Conservation (phyloP, 2,797 vertebrate species). For the Microchirus variegatus region DNA sequence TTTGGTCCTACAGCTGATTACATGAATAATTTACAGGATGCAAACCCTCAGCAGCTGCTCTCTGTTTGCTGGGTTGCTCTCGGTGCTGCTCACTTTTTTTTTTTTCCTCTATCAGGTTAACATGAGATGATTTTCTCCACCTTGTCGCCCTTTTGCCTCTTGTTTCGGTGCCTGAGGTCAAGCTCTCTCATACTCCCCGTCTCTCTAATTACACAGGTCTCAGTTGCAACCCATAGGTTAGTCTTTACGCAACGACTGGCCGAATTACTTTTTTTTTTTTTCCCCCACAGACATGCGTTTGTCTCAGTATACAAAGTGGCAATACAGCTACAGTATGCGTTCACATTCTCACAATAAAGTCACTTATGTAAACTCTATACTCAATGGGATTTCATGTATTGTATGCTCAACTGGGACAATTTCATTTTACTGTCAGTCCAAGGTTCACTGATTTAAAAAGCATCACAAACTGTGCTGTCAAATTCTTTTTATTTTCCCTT, state of each 20-base stretch:
- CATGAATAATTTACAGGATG: constrained; percentile 72
- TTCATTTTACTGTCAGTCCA: constrained; percentile 21
- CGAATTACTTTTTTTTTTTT: constrained; percentile 34
- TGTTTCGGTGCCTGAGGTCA: constrained; percentile 53
- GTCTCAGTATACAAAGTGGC: not conserved
- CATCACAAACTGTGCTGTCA: constrained; percentile 43
- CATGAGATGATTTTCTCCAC: constrained; percentile 49
- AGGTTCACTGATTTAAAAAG: constrained; percentile 26
- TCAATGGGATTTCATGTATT: constrained; percentile 23
- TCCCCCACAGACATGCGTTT: constrained; percentile 23
- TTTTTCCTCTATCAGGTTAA: constrained; percentile 56
- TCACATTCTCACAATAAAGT: constrained; percentile 29
- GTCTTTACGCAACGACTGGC: constrained; percentile 55
- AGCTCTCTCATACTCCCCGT: constrained; percentile 40
- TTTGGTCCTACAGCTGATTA: constrained; percentile 62
- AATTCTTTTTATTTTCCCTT: constrained; percentile 37
- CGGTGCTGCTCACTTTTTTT: constrained; percentile 46
- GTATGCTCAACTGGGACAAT: not conserved
- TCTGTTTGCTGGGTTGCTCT: constrained; percentile 54
- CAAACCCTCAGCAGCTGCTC: constrained; percentile 74
- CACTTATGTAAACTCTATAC: constrained; percentile 4
- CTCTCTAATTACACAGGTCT: constrained; percentile 66
- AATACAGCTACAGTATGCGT: constrained; percentile 16
- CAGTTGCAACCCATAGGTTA: constrained; percentile 61
- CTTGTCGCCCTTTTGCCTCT: constrained; percentile 55